Evolutionary conservation across 2,113 vertebrate genomes (phyloP), one percentile per base, ranked within the genome.

Genomic region (Albula goreensis): DNA sequence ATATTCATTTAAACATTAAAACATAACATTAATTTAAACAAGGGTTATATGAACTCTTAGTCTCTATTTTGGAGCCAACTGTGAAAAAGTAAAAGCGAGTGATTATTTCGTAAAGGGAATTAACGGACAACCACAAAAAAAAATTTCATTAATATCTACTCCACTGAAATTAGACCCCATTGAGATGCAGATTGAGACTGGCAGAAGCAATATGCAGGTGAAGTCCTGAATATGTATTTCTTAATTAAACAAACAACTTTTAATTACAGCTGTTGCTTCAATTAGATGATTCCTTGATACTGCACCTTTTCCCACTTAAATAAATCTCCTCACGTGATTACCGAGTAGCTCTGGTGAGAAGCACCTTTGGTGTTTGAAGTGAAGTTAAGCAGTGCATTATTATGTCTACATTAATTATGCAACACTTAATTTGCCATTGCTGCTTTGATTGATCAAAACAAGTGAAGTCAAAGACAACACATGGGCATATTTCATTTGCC

Each of bases 211-310:
- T 56, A 60, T 57, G 77, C 51, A 57, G 53, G 83, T 78, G 25
- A 80, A 70, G 51, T 60, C 11, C 22, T 31, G 84, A 79, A 79
- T 85, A 57, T 56, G 78, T 56, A 5, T 85, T 79, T 83, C 51
- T 41, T 85, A 85, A 80, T 85, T 50, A 85, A 57, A 60, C 8
- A 57, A 53, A 79, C 31, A 60, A n/a, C 17, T 85, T 85, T 85
- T 79, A 85, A 85, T 79, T 53, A 50, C 78, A 25, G 22, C n/a
- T 80, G 17, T 49, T 25, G 70, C 25, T 22, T 74, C 52, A 80
- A 56, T 80, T 41, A 48, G 19, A 31, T 57, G 74, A 85, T 77
- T 52, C 12, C 50, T 85, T 53, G 6, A 51, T 6, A 11, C 52
- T 48, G 52, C 31, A 84, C n/a, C 2, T 77, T 74, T 74, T 31